Evolutionary conservation across 2,888 invertebrate species (phyloP).

Genomic region (Limnephilus rhombicus): DNA sequence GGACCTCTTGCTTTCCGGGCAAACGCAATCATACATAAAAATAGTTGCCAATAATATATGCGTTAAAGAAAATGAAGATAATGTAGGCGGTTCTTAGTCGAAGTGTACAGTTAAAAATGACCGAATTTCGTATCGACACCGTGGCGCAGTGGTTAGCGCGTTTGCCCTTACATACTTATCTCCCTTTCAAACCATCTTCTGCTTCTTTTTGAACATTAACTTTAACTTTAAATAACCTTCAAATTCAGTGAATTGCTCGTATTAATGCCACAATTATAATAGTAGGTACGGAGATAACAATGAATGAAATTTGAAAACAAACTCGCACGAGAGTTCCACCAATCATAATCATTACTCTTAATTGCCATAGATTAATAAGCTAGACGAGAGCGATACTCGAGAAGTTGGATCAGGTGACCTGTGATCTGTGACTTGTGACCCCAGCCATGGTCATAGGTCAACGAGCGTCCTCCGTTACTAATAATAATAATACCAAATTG

Average conservation of each 20-base stretch:
- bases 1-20: too few relatives aligned
- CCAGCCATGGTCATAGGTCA: neutral
- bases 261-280: neutral
- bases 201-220: too few relatives aligned
- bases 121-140: too few relatives aligned
- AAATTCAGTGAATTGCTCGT: neutral
- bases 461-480: neutral
- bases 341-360: neutral
- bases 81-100: too few relatives aligned
- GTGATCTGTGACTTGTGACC: neutral
- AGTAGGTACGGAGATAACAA: neutral
- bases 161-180: too few relatives aligned
- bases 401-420: neutral
- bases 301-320: neutral
- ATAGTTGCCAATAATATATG: too few relatives aligned
- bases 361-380: slow-evolving; percentile 20
- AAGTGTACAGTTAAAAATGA: too few relatives aligned
- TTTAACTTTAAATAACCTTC: neutral
- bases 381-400: slow-evolving; percentile 7
- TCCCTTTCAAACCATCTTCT: too few relatives aligned
- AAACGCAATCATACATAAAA: too few relatives aligned
- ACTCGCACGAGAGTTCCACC: neutral
- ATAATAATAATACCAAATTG: neutral
- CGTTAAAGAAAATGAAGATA: too few relatives aligned
- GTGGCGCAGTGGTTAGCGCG: too few relatives aligned